Evolutionary conservation across 2,888 invertebrate species (phyloP).

Genomic region (Drosophila rellima): DNA sequence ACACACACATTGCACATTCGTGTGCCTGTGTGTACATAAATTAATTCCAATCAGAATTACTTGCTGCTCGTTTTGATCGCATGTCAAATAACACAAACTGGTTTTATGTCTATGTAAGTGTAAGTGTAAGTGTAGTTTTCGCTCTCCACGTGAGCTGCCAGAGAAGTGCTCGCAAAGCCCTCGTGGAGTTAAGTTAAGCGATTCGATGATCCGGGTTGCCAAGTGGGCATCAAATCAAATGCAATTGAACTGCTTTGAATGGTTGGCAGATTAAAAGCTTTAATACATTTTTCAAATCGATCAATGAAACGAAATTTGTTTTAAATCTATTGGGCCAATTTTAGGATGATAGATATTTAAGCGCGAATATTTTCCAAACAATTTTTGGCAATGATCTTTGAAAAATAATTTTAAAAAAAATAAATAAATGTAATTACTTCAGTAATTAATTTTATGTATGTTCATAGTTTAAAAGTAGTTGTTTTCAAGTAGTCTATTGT

Average conservation of each 20-base stretch:
- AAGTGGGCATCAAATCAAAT: conserved; percentile 29
- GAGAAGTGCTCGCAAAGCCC: conserved; percentile 9
- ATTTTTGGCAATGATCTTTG: no score
- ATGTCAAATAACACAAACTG: conserved; percentile 75
- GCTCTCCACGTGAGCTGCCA: conserved; percentile 47
- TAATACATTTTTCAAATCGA: neutral
- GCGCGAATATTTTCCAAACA: no score
- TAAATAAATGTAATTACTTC: neutral
- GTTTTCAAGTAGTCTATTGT: neutral
- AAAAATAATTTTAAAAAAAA: no score
- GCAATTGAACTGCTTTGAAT: conserved; percentile 20
- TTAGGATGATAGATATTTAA: no score
- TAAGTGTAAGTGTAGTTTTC: conserved; percentile 20
- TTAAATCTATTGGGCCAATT: neutral
- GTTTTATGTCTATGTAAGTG: conserved; percentile 51
- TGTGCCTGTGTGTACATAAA: conserved; percentile 59
- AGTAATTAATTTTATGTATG: no score
- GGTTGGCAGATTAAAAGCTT: neutral
- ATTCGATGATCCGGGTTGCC: conserved; percentile 31
- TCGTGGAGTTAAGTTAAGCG: conserved; percentile 16
- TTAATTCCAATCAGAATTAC: conserved; percentile 66
- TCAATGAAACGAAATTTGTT: neutral
- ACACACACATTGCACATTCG: neutral
- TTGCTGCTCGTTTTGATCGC: conserved; percentile 65
- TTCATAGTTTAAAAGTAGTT: neutral